Evolutionary conservation across 2,113 vertebrate genomes (phyloP).

Genomic region (Catagonus wagneri): DNA sequence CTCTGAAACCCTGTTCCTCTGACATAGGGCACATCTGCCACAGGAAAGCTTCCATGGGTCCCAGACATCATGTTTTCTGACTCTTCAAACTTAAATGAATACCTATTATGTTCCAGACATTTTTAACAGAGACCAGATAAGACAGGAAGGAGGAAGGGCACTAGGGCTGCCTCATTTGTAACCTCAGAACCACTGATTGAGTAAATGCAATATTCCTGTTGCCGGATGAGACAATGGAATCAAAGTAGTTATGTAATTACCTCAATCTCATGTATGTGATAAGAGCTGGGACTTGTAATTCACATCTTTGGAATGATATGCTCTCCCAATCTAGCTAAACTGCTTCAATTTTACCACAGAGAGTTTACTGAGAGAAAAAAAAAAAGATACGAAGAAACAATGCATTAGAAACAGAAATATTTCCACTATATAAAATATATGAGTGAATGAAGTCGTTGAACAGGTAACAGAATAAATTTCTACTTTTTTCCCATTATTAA

Average conservation of each 20-base stretch:
- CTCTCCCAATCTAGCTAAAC: neutral
- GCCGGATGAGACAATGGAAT: neutral
- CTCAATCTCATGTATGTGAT: neutral
- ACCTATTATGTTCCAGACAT: accelerated
- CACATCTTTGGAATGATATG: neutral
- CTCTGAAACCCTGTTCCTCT: neutral
- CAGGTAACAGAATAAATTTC: neutral
- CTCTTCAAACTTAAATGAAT: neutral
- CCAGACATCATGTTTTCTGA: neutral
- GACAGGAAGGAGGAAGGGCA: too few species aligned
- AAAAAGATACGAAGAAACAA: neutral
- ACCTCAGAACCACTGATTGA: neutral
- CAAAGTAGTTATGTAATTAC: neutral
- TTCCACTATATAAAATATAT: neutral
- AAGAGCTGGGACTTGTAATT: neutral
- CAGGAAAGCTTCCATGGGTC: neutral
- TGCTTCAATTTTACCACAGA: neutral
- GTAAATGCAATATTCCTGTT: neutral
- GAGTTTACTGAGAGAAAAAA: neutral
- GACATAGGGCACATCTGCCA: neutral
- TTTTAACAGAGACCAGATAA: neutral
- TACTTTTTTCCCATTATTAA: neutral
- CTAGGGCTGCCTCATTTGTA: neutral
- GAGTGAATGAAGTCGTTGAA: neutral
- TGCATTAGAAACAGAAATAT: neutral